Base-by-base conservation (phyloP, 2,888 invertebrate genomes). In the Drosophila suboccidentalis region DNA sequence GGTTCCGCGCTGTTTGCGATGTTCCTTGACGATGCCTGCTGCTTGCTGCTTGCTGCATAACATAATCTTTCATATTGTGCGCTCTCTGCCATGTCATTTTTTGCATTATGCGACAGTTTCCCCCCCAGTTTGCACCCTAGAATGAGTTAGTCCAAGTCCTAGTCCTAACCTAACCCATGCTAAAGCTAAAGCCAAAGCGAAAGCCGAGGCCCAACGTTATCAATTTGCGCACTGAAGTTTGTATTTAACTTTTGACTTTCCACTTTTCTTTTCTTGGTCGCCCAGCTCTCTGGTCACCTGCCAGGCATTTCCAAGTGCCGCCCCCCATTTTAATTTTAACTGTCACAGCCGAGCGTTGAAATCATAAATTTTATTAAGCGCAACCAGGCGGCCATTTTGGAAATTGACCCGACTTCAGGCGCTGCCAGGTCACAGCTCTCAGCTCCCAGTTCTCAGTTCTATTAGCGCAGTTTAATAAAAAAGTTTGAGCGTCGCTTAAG, bases 311-410 rank as follows among this genome's bases (percentile, higher is more conserved):
- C 41, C 59, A 4, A 38, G 32, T 43, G 36, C 54, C 54, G 59
- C 64, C 69, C 60, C 84, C 86, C 87, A 82, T 89, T 87, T 88
- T 90, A 90, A 87, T 88, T 90, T 87, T 71, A 88, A 87, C 87
- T 87, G 89, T 90, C 90, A 90, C 83, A 90, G 87, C 75, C 87
- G 80, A 81, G 84, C 89, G 78, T 87, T 78, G 86, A 82, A 89
- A 90, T 89, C 90, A 85, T 89, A 89, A 89, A 89, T 89, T 89
- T 90, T 89, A 89, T 91, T 89, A 89, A 90, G 88, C 90, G 78
- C 88, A 88, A 78, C 91, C 91, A 74, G 79, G 89, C 89, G 89
- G 78, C 90, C 90, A 90, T 87, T 90, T 87, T 82, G 84, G 73
- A 81, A 86, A 76, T 70, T 80, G 90, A 90, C 87, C 88, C 83